Percentiles rank a stretch among this genome's conserved stretches.
Evolutionary conservation across 1,140 invertebrate species (phyloP).

Genomic region (Lineus longissimus): DNA sequence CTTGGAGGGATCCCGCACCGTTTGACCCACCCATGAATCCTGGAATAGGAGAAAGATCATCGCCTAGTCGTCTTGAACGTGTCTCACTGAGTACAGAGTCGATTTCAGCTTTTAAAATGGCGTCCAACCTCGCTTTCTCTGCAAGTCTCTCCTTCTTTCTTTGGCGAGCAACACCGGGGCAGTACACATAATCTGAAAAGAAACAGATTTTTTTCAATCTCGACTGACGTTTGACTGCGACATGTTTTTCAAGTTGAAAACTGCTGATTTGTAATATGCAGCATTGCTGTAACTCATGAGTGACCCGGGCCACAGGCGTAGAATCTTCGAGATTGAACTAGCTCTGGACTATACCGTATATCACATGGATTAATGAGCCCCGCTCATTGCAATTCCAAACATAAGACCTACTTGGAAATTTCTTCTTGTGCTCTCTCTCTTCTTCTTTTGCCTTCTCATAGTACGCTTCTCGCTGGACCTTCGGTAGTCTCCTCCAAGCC

Average conservation of each 20-base stretch:
- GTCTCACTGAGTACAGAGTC: not conserved
- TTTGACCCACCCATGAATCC: too few relatives aligned
- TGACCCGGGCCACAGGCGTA: too few relatives aligned
- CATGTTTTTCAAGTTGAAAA: not conserved
- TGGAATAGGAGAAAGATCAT: too few relatives aligned
- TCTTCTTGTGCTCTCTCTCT: not conserved
- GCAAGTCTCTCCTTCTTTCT: not conserved
- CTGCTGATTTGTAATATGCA: not conserved
- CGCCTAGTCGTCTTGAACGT: not conserved
- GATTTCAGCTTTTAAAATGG: not conserved
- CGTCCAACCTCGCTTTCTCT: constrained; percentile 1
- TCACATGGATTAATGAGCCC: too few relatives aligned
- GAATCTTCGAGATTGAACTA: too few relatives aligned
- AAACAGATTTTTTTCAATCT: not conserved
- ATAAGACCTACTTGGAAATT: not conserved
- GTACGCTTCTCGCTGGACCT: not conserved
- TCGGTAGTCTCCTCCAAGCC: not conserved
- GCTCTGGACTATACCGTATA: too few relatives aligned
- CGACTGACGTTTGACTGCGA: too few relatives aligned
- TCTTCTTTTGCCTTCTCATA: not conserved
- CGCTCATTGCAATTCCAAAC: too few relatives aligned
- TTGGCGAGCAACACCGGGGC: constrained; percentile 2
- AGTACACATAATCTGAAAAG: constrained; percentile 3
- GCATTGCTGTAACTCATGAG: too few relatives aligned
- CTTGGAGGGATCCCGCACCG: too few relatives aligned